Evolutionary conservation across 2,797 vertebrate species (phyloP).

Genomic region (Spatula versicolor): DNA sequence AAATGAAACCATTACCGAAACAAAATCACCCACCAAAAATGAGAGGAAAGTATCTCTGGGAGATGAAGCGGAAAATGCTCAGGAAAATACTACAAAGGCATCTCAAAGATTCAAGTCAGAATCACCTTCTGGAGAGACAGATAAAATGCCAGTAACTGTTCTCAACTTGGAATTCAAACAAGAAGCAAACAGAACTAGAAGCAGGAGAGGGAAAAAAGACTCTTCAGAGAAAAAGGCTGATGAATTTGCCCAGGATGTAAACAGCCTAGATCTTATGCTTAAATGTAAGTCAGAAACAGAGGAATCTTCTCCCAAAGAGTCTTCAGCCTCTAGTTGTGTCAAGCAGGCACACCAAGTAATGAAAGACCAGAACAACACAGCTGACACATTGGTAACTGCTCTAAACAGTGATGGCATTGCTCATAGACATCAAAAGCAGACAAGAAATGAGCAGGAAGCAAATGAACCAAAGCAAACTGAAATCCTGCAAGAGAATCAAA

Average conservation of each 20-base stretch:
- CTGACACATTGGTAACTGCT: background rate
- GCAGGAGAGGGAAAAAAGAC: background rate
- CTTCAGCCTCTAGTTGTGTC: background rate
- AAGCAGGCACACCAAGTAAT: background rate
- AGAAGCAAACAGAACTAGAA: background rate
- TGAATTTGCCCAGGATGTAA: background rate
- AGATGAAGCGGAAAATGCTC: background rate
- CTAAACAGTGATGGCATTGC: background rate
- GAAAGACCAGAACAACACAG: background rate
- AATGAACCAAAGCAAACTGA: background rate
- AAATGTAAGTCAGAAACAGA: background rate
- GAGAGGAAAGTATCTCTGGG: background rate
- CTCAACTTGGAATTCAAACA: background rate
- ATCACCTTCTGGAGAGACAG: background rate
- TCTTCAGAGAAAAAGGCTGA: background rate
- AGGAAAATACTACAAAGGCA: background rate
- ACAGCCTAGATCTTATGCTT: background rate
- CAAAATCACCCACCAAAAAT: background rate
- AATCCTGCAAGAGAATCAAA: background rate
- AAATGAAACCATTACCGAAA: background rate
- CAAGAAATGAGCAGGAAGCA: background rate
- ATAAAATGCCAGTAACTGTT: background rate
- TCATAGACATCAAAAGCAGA: accelerated
- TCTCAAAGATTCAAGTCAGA: background rate
- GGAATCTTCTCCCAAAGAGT: background rate